Percentiles rank a stretch among this genome's conserved stretches.
These are phyloP conservation scores for Littorina saxatilis DNA, from an alignment of 1,140 invertebrate genomes.

Conservation along the genomic window DNA sequence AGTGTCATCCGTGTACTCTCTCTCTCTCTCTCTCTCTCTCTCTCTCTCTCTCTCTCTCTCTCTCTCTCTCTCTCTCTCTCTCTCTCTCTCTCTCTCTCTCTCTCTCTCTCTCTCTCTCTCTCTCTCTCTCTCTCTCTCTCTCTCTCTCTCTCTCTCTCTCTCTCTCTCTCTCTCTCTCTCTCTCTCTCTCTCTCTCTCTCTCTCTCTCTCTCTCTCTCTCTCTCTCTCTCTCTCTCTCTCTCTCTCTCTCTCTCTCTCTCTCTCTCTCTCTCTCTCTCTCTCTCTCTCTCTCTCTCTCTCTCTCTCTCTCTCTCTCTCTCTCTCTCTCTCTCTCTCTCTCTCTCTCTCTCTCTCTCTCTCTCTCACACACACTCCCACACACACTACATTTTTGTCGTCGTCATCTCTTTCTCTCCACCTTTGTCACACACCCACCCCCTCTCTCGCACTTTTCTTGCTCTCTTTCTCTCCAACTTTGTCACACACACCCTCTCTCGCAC, in stretches of 20 bases:
- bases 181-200: too few species aligned
- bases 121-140: too few species aligned
- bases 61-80: neutral
- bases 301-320: too few species aligned
- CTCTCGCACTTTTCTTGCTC: neutral
- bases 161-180: too few species aligned
- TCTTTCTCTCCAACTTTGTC: neutral
- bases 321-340: neutral
- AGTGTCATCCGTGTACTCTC: neutral
- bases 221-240: too few species aligned
- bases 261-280: neutral
- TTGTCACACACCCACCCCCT: neutral
- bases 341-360: neutral
- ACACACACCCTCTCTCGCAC: neutral
- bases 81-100: neutral
- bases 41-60: neutral
- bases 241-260: too few species aligned
- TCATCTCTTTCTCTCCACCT: too few species aligned
- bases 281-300: neutral
- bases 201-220: too few species aligned
- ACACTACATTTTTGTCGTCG: neutral
- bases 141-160: too few species aligned
- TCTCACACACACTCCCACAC: neutral
- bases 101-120: too few species aligned
- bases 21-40: neutral